Percentiles rank a stretch among this genome's conserved stretches.
These are phyloP conservation scores for Micronycteris hirsuta DNA, from an alignment of 2,113 vertebrate genomes.

Conservation along the genomic window DNA sequence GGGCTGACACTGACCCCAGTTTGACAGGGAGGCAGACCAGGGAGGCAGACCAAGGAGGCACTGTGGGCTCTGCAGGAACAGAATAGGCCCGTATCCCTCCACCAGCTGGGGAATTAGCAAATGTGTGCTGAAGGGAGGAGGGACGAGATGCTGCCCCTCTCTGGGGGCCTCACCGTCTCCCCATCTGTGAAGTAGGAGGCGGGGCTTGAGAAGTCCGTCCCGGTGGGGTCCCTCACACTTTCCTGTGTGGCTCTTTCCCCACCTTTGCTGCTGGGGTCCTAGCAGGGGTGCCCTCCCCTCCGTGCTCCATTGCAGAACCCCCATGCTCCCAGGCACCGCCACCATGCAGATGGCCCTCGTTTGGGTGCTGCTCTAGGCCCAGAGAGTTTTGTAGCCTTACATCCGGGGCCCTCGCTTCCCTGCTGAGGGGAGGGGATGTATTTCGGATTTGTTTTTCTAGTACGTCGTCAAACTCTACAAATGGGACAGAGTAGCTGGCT, in stretches of 20 bases:
- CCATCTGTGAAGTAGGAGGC: neutral
- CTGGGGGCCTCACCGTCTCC: neutral
- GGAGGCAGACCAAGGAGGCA: neutral
- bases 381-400: neutral
- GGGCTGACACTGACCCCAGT: fast-evolving
- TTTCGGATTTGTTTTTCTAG: neutral
- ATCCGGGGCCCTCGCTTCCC: neutral
- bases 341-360: fast-evolving
- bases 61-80: neutral
- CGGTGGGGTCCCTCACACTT: fast-evolving
- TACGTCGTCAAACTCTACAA: neutral
- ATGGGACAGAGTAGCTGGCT: neutral
- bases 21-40: no score
- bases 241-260: neutral
- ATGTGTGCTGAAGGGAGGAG: neutral
- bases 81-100: no score
- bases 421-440: neutral
- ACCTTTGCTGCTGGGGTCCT: neutral
- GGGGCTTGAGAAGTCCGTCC: neutral
- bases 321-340: neutral
- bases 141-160: no score
- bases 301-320: fast-evolving
- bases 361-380: neutral
- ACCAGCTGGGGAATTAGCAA: no score
- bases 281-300: neutral